Base-by-base conservation (phyloP, 2,888 invertebrate genomes). In the Drosophila tripunctata region DNA sequence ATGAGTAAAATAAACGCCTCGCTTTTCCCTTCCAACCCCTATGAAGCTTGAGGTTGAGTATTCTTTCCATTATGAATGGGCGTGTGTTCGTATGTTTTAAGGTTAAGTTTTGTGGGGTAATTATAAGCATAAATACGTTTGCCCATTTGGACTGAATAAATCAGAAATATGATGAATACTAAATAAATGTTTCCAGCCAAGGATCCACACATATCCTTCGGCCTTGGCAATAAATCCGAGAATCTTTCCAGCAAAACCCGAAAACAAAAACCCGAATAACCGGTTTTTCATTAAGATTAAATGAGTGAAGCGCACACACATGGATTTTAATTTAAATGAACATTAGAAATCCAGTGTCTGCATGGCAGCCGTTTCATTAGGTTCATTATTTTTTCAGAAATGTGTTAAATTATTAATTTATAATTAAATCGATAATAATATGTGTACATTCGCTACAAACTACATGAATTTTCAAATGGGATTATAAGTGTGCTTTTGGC, bases 231-330 rank as follows among this genome's bases (percentile, higher is more conserved):
- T 82, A 67, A 81, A 73, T 10, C 65, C 48, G 48, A 21, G 60
- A 69, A 62, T 73, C 45, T 72, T 67, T 50, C 52, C 64, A 12
- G 57, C 33, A 33, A 65, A 66, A 61, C 57, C 61, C 61, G 56
- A 50, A 67, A 66, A 41, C 43, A 64, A 57, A 57, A 72, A 65
- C 75, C 67, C 67, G 77, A 74, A 86, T 86, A 89, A 89, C 89
- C 88, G 89, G 89, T 89, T 89, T 83, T 88, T 89, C 89, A 89
- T 89, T 89, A 89, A 89, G 89, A 89, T 89, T 89, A 89, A 89
- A 89, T 88, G 82, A 83, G 86, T 63, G 70, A 77, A 72, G 65
- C 67, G 65, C 71, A 72, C 78, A 83, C 74, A 64, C 72, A 76
- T 81, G 78, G 80, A 80, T 84, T 83, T 79, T 79, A 79, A 84